phyloP scores from a whole-genome alignment of 2,113 vertebrate species.

The Menidia beryllina region DNA sequence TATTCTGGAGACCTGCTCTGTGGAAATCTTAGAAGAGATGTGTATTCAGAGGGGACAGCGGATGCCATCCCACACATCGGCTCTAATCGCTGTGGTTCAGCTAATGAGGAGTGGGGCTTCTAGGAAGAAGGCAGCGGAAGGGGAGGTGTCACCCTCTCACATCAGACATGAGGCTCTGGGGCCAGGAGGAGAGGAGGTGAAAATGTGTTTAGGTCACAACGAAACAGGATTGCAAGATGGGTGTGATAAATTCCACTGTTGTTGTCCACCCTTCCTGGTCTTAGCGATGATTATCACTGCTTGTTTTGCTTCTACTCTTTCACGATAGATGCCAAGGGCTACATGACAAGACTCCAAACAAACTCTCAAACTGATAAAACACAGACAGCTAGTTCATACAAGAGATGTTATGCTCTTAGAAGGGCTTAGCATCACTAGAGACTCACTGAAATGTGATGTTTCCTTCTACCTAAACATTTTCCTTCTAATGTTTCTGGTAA shows the following conservation, averaged over 20 bases:
- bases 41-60: slow-evolving; percentile 42
- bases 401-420: slow-evolving; percentile 22
- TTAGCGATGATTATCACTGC: slow-evolving; percentile 65
- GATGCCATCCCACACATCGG: slow-evolving; percentile 70
- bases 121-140: slow-evolving; percentile 52
- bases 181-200: slow-evolving; percentile 52
- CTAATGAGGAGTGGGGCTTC: slow-evolving; percentile 36
- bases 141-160: slow-evolving; percentile 76
- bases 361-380: slow-evolving; percentile 60
- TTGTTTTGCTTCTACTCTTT: slow-evolving; percentile 61
- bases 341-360: slow-evolving; percentile 61
- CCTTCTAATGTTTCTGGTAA: background rate
- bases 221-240: slow-evolving; percentile 47
- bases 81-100: slow-evolving; percentile 70
- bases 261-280: slow-evolving; percentile 67
- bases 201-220: slow-evolving; percentile 57
- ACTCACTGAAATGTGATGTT: background rate
- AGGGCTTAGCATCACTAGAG: slow-evolving; percentile 5
- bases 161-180: slow-evolving; percentile 60
- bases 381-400: slow-evolving; percentile 27
- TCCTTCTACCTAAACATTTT: slow-evolving; percentile 2
- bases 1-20: background rate
- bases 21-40: slow-evolving; percentile 26
- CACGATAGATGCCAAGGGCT: slow-evolving; percentile 49
- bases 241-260: slow-evolving; percentile 43